A percentile compares a stretch with the other conserved stretches of the same genome.
These are phyloP conservation scores for Agrotis exclamationis DNA, from an alignment of 2,888 invertebrate genomes.

Conservation along the genomic window DNA sequence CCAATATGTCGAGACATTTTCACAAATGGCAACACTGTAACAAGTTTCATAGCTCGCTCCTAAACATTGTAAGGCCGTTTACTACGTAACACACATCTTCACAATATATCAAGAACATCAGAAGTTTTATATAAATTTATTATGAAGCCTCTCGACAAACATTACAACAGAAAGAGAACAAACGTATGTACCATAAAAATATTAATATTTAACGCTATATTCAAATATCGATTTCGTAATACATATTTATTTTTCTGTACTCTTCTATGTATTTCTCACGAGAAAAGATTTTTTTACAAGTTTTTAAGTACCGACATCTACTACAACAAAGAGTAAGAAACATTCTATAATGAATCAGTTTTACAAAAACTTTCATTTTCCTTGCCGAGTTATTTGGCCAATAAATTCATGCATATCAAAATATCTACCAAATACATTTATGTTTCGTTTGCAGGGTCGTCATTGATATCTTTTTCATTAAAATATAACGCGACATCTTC, in stretches of 20 bases:
- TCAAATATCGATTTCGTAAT: constrained; percentile 79
- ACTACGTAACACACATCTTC: constrained; percentile 77
- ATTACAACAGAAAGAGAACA: constrained; percentile 71
- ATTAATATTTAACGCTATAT: constrained; percentile 82
- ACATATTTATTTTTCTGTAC: constrained; percentile 80
- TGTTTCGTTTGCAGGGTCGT: constrained; percentile 70
- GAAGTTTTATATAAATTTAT: constrained; percentile 76
- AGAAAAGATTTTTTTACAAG: constrained; percentile 77
- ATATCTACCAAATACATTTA: constrained; percentile 87
- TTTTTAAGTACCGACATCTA: constrained; percentile 86
- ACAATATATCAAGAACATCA: constrained; percentile 74
- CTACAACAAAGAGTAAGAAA: constrained; percentile 78
- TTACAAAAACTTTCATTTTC: constrained; percentile 74
- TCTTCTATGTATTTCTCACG: constrained; percentile 77
- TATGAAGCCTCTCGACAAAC: constrained; percentile 75
- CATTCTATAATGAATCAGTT: constrained; percentile 70
- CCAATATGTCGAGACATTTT: constrained; percentile 48
- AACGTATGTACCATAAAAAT: constrained; percentile 80
- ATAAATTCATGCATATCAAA: constrained; percentile 89
- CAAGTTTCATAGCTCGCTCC: constrained; percentile 66
- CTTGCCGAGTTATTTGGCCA: constrained; percentile 76
- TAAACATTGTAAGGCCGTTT: constrained; percentile 75
- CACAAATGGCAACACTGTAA: constrained; percentile 65
- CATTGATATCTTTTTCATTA: constrained; percentile 78
- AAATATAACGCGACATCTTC: constrained; percentile 78